phyloP scores from a whole-genome alignment of 2,113 vertebrate species.

The Alces alces region DNA sequence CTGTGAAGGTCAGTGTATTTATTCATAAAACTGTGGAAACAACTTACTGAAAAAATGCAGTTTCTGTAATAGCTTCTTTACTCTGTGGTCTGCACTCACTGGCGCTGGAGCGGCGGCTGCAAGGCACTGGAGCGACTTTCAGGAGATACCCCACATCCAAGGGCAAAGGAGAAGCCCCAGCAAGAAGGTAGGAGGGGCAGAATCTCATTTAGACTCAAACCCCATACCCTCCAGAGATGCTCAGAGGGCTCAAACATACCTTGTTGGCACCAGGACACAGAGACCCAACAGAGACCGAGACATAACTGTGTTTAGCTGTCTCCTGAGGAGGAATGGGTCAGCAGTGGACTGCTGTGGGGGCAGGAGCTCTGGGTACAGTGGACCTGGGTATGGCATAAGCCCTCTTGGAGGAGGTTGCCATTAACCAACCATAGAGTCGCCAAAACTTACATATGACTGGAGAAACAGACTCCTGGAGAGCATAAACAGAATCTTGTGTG shows the following conservation, averaged over 20 bases:
- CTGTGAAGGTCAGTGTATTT: background rate
- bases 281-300: background rate
- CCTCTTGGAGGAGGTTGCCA: background rate
- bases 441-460: background rate
- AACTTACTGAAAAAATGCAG: background rate
- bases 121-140: background rate
- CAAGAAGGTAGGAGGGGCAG: background rate
- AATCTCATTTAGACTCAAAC: background rate
- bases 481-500: background rate
- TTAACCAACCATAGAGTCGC: background rate
- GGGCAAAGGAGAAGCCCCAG: background rate
- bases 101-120: rapidly evolving
- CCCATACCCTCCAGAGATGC: background rate
- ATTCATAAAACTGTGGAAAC: background rate
- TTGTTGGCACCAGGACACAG: background rate
- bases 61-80: background rate
- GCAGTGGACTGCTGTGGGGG: rapidly evolving
- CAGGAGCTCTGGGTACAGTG: background rate
- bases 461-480: background rate
- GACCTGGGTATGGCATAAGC: background rate
- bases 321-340: background rate
- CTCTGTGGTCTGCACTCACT: background rate
- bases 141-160: rapidly evolving
- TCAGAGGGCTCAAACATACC: background rate
- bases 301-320: background rate